These are phyloP conservation scores for Scrobipalpa costella DNA, from an alignment of 2,888 invertebrate species.

Conservation along the genomic window DNA sequence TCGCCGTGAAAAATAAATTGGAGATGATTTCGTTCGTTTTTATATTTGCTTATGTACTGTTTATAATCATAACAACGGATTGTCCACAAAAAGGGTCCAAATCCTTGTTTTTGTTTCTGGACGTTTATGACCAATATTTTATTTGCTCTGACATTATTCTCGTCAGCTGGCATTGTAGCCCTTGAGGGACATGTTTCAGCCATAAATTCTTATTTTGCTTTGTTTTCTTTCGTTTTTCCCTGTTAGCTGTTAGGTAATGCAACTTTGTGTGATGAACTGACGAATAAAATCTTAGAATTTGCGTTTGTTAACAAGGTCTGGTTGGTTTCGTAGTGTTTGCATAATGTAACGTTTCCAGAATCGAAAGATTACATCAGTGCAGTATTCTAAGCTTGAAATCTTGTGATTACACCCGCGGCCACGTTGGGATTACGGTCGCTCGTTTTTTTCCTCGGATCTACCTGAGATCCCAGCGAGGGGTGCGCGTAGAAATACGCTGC, in stretches of 20 bases:
- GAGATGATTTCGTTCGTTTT: background rate
- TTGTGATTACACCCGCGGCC: constrained; percentile 2
- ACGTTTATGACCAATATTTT: constrained; percentile 27
- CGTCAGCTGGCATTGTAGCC: constrained; percentile 25
- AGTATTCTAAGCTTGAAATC: constrained; percentile 1
- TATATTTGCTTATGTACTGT: background rate
- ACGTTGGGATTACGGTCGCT: constrained; percentile 5
- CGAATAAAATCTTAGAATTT: background rate
- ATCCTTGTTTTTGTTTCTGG: constrained; percentile 12
- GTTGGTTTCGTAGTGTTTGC: background rate
- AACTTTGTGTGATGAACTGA: background rate
- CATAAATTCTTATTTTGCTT: constrained; percentile 26
- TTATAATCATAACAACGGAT: background rate
- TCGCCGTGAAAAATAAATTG: constrained; percentile 1
- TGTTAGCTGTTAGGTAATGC: constrained; percentile 4
- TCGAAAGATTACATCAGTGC: constrained; percentile 7
- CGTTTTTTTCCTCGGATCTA: constrained; percentile 38
- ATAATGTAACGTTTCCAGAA: constrained; percentile 1
- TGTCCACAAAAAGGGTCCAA: constrained; percentile 18
- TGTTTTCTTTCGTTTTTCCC: constrained; percentile 10
- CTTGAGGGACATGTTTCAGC: constrained; percentile 26
- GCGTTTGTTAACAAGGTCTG: background rate
- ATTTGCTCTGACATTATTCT: constrained; percentile 24
- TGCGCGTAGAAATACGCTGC: constrained; percentile 43
- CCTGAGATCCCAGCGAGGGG: constrained; percentile 60